These are phyloP conservation scores for Gallinago media DNA, from an alignment of 2,113 vertebrate genomes.

Conservation along the genomic window DNA sequence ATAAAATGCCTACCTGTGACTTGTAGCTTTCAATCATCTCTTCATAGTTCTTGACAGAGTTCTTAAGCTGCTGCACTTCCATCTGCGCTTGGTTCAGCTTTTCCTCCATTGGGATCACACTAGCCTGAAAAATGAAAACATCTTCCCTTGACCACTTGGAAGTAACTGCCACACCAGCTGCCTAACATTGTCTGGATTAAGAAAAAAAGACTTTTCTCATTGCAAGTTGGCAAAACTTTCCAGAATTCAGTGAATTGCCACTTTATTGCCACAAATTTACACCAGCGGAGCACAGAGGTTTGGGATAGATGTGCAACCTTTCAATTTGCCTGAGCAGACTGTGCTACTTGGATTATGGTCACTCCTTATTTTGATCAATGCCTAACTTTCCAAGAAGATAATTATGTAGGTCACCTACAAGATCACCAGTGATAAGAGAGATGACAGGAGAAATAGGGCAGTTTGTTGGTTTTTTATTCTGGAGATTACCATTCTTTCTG, in stretches of 20 bases:
- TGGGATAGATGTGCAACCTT: neutral
- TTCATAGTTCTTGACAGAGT: constrained; percentile 87
- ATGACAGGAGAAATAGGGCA: neutral
- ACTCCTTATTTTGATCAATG: neutral
- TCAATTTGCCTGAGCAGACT: neutral
- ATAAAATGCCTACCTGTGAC: constrained; percentile 84
- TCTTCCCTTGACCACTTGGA: neutral
- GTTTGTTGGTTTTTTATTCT: neutral
- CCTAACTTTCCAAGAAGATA: neutral
- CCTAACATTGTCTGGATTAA: neutral
- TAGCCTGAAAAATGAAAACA: constrained; percentile 71
- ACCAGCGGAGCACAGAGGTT: neutral
- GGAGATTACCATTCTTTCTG: neutral
- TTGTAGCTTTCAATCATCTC: constrained; percentile 88
- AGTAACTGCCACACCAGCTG: neutral
- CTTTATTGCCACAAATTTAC: neutral
- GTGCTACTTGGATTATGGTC: neutral
- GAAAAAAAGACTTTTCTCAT: neutral
- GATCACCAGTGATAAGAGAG: neutral
- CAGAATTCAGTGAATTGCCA: neutral
- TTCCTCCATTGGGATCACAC: constrained; percentile 81
- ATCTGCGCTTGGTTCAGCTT: constrained; percentile 82
- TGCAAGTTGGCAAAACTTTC: neutral
- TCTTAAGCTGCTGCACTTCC: constrained; percentile 88
- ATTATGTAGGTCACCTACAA: neutral